Conservation (phyloP, 2,113 vertebrate species). For the Condylura cristata region DNA sequence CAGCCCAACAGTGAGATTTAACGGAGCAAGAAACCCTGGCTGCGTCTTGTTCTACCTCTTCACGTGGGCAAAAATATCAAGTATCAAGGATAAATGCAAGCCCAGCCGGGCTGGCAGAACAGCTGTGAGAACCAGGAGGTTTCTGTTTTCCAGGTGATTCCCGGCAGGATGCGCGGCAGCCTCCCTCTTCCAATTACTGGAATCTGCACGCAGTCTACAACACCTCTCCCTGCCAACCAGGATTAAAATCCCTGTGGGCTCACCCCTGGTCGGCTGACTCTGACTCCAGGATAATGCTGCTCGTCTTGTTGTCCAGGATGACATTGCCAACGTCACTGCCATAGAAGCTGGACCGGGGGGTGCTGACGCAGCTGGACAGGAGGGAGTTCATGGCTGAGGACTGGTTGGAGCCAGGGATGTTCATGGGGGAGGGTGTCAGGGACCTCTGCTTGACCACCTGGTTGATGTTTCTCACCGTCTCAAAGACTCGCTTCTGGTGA, state of each 20-base stretch:
- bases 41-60: neutral
- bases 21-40: neutral
- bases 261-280: conserved; percentile 89
- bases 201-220: rapidly evolving
- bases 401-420: conserved; percentile 99
- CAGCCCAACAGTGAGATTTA: neutral
- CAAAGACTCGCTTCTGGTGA: conserved; percentile 96
- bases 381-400: conserved; percentile 95
- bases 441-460: conserved; percentile 95
- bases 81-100: rapidly evolving
- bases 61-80: neutral
- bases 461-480: conserved; percentile 96
- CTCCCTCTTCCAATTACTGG: neutral
- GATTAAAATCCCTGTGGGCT: neutral
- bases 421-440: conserved; percentile 93
- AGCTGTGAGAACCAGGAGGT: neutral
- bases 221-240: neutral
- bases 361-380: conserved; percentile 95
- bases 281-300: conserved; percentile 92
- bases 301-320: conserved; percentile 94
- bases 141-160: rapidly evolving
- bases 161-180: too few species aligned
- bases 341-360: conserved; percentile 93
- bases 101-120: rapidly evolving
- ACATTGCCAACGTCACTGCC: conserved; percentile 91